Evolutionary conservation across 2,113 vertebrate genomes (phyloP), one percentile per base, ranked within the genome.

Genomic region (Vulpes lagopus): DNA sequence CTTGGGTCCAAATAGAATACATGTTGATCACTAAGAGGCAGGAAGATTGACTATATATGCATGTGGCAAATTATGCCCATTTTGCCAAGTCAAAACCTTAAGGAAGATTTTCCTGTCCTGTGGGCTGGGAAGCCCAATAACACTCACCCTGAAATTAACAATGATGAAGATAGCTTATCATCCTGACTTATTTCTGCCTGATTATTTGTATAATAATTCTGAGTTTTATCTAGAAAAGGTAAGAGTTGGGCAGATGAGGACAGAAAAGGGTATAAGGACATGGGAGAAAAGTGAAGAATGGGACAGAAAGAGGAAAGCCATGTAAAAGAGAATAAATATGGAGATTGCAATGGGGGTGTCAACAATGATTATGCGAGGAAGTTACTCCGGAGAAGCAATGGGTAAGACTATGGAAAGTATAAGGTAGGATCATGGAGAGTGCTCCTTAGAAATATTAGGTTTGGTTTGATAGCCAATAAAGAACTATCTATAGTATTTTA

Each of bases 401-500:
- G 17, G 6, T 79, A 95, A 92, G n/a, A 82, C 27, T 74, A 30
- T 80, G 43, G 69, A 83, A 30, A 74, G 8, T 78, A 14, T 79
- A 78, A 17, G 49, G 30, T 5, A 59, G 69, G 43, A 89, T 91
- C 51, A 89, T 76, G 15, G 5, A 69, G 14, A 32, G 15, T 20
- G 8, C 11, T 57, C 16, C 10, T 95, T 89, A 90, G 30, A 83
- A 95, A 69, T 8, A 78, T 30, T 59, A 57, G 15, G 17, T 64
- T 96, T 96, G 20, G 25, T 81, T 94, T 92, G n/a, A 30, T 73
- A 86, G 20, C 80, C 16, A 71, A 11, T 90, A 23, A 4, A 91
- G 15, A 93, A 2, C 12, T 69, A 57, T 51, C 23, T 85, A 82
- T 93, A 83, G 60, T 91, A 97, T 79, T 95, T 93, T 49, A 87